Evolutionary conservation across 1,140 invertebrate species (phyloP).

Genomic region (Drosophila sulfurigaster): DNA sequence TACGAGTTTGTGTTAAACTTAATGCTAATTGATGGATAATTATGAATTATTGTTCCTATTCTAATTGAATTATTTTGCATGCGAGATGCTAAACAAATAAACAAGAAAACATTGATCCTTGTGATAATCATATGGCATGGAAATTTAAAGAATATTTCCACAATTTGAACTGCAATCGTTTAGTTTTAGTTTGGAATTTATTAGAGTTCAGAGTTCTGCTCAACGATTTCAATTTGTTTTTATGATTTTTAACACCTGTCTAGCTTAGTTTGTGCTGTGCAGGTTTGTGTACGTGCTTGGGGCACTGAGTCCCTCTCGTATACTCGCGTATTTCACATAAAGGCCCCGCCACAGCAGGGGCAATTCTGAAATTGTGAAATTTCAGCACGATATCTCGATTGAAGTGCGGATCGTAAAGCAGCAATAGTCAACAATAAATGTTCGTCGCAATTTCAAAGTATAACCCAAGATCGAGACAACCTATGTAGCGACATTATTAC

Average conservation of each 20-base stretch:
- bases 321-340: background rate
- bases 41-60: constrained; percentile 6
- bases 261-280: constrained; percentile 21
- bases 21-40: constrained; percentile 30
- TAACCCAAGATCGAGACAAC: constrained; percentile 5
- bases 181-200: background rate
- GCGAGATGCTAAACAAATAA: constrained; percentile 7
- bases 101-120: constrained; percentile 9
- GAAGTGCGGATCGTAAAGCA: constrained; percentile 66
- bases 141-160: background rate
- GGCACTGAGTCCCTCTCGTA: constrained; percentile 13
- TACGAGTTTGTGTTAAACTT: background rate
- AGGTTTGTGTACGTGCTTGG: constrained; percentile 52
- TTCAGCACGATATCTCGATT: constrained; percentile 76
- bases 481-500: constrained; percentile 22
- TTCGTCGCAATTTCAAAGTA: constrained; percentile 21
- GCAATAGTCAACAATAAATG: constrained; percentile 28
- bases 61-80: constrained; percentile 31
- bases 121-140: too few species aligned
- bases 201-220: constrained; percentile 15
- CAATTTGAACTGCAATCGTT: background rate
- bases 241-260: constrained; percentile 2
- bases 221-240: constrained; percentile 6
- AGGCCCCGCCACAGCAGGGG: constrained; percentile 49
- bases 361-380: constrained; percentile 74